Evolutionary conservation across 2,888 invertebrate genomes (phyloP).

Genomic region (Microctonus hyperodae): DNA sequence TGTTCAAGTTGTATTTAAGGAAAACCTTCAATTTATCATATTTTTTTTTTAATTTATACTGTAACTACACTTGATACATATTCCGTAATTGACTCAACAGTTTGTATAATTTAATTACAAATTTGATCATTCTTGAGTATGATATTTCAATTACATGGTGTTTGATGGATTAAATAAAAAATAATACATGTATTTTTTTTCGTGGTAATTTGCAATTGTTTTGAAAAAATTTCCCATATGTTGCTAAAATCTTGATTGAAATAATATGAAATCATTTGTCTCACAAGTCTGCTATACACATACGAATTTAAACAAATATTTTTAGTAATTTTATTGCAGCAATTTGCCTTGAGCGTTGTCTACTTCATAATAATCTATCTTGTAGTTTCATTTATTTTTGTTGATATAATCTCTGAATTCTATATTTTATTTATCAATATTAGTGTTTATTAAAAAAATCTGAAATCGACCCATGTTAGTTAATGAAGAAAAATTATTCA

Average conservation of each 20-base stretch:
- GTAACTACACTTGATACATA: too few species aligned
- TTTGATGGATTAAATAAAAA: not conserved
- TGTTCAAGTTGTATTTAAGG: not conserved
- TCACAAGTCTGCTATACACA: too few species aligned
- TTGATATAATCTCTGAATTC: not conserved
- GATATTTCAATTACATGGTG: not conserved
- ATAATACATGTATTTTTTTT: too few species aligned
- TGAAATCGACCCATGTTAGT: too few species aligned
- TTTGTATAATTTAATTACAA: not conserved
- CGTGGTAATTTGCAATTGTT: too few species aligned
- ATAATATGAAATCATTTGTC: not conserved
- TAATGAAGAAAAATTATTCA: too few species aligned
- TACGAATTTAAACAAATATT: not conserved
- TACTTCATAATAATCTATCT: not conserved
- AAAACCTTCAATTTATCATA: not conserved
- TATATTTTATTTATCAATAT: not conserved
- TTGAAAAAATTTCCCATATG: too few species aligned
- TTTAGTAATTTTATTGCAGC: slow-evolving; percentile 37
- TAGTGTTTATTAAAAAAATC: too few species aligned
- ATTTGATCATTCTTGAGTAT: not conserved
- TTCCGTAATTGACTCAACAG: not conserved
- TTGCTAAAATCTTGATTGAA: not conserved
- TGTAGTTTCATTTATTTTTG: not conserved
- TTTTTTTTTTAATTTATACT: not conserved
- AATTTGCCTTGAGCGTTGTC: slow-evolving; percentile 42